phyloP scores from a whole-genome alignment of 1,140 invertebrate species.

The Brachionus rotundiformis region DNA sequence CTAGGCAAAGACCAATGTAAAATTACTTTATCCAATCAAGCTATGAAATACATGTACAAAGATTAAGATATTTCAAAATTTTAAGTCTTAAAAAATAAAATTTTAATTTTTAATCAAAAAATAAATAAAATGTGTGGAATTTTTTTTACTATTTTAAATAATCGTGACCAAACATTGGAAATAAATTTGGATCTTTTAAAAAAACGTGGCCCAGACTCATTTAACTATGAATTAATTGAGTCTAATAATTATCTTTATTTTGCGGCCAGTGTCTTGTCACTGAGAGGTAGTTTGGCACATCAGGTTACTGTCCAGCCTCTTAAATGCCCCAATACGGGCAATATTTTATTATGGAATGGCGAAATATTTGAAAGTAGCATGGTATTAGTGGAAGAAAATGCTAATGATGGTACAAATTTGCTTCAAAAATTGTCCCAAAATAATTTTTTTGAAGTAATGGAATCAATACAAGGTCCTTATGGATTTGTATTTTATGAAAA shows the following conservation, averaged over 20 bases:
- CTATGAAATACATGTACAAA: slow-evolving; percentile 37
- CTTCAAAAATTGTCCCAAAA: slow-evolving; percentile 56
- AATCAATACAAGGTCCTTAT: slow-evolving; percentile 74
- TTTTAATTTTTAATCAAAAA: neutral
- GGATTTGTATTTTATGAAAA: slow-evolving; percentile 58
- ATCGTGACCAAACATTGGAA: neutral
- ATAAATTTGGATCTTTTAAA: slow-evolving; percentile 32
- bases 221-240: neutral
- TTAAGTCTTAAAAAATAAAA: neutral
- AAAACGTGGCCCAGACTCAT: slow-evolving; percentile 49
- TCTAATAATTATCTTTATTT: neutral
- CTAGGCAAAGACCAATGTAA: slow-evolving; percentile 43
- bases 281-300: slow-evolving; percentile 6
- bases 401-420: slow-evolving; percentile 50
- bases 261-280: slow-evolving; percentile 42
- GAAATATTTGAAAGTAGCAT: slow-evolving; percentile 72
- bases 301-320: slow-evolving; percentile 67
- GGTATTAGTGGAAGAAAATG: neutral
- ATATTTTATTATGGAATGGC: slow-evolving; percentile 77
- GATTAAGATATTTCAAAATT: neutral
- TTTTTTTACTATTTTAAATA: slow-evolving; percentile 1
- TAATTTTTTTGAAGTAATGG: slow-evolving; percentile 65
- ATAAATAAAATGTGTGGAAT: slow-evolving; percentile 43
- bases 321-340: slow-evolving; percentile 65
- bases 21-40: slow-evolving; percentile 39